phyloP scores from a whole-genome alignment of 2,797 vertebrate genomes.

The Gallirallus australis region DNA sequence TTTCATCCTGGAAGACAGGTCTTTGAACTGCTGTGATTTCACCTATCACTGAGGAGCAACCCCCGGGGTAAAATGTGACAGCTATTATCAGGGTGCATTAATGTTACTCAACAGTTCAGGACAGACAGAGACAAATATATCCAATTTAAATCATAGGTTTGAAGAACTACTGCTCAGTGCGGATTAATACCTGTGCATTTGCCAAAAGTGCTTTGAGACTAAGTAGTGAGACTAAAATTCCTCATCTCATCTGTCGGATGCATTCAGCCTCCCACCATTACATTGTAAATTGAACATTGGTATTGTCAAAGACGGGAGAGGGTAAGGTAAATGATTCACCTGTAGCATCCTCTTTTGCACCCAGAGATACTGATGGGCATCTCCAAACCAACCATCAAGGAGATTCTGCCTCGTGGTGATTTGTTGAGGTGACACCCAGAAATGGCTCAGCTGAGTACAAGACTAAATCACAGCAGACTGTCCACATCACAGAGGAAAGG shows the following conservation, averaged over 20 bases:
- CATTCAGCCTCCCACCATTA: background rate
- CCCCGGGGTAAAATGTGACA: slow-evolving; percentile 60
- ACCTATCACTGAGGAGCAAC: slow-evolving; percentile 61
- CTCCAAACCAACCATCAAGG: background rate
- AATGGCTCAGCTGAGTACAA: background rate
- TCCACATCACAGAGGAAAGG: background rate
- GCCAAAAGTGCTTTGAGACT: slow-evolving; percentile 44
- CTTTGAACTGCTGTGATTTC: slow-evolving; percentile 69
- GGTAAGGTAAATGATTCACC: background rate
- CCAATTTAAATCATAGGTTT: slow-evolving; percentile 54
- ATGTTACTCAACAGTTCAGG: slow-evolving; percentile 60
- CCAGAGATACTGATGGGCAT: background rate
- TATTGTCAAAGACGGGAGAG: background rate
- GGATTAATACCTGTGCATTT: slow-evolving; percentile 54
- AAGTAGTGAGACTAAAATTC: slow-evolving; percentile 17
- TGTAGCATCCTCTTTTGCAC: background rate
- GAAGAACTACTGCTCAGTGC: slow-evolving; percentile 46
- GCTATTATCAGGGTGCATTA: slow-evolving; percentile 67
- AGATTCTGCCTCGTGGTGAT: background rate
- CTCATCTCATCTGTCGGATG: background rate
- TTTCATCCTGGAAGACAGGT: slow-evolving; percentile 62
- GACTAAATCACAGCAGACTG: background rate
- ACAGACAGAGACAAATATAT: slow-evolving; percentile 67
- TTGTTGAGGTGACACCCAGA: background rate
- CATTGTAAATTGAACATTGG: background rate